Base-by-base conservation (phyloP, 2,797 vertebrate species). In the Gorsachius magnificus region DNA sequence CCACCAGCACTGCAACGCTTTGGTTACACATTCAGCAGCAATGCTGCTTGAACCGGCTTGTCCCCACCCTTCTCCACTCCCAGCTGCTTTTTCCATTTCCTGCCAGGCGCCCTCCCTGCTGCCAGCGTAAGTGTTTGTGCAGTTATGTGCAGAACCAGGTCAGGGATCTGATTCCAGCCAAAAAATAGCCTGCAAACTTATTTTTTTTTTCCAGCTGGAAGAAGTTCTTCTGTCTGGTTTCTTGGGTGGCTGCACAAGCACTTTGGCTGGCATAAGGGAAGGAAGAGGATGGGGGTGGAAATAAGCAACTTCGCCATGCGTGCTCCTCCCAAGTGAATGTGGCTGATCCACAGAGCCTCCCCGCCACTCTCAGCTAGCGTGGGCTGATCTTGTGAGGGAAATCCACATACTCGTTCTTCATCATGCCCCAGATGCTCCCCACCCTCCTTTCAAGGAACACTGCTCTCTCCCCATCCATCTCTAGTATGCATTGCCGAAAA, bases 51-150 rank as follows among this genome's bases (percentile, higher is more conserved):
- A 74, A 28, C 91, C 1, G 3, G 68, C 89, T 78, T 8, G 38
- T 87, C 95, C 66, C 94, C 94, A 89, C 95, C 93, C 95, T 92
- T 65, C 80, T 94, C 93, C 90, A 66, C 93, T 95, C 93, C 95
- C 86, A 84, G 92, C 78, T 91, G 90, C 74, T 92, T 95, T 95
- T 96, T 82, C 93, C 92, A 90, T 93, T 84, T 70, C 92, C 86
- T 7, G 1, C 43, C 3, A 5, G 70, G 70, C 48, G 3, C 88
- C 74, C 83, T 95, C 89, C 83, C 81, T 10, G 1, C 75, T 87
- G 95, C 90, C 92, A 90, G 83, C 12, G 0, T 57, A 85, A 95
- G 72, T 70, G 89, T 94, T 96, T 92, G 86, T 36, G 81, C 80
- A 90, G 61, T 90, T 94, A 4, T 19, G 65, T 48, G 80, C 88